phyloP scores from a whole-genome alignment of 2,113 vertebrate genomes.

The Fregetta grallaria region DNA sequence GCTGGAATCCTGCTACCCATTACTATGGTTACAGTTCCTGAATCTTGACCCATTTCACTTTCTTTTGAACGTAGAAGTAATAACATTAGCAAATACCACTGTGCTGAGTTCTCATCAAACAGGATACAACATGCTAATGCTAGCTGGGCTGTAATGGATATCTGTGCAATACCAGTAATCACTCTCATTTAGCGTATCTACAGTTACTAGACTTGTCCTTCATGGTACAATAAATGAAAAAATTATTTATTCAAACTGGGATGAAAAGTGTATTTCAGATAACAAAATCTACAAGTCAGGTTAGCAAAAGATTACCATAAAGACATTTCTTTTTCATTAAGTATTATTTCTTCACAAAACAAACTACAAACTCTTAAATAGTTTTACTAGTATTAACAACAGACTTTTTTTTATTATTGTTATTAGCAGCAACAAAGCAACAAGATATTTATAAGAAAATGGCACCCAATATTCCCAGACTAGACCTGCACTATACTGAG shows the following conservation, averaged over 20 bases:
- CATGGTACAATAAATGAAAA: neutral
- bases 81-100: conserved; percentile 3
- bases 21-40: neutral
- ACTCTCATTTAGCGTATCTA: neutral
- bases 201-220: neutral
- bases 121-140: neutral
- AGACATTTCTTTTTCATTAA: neutral
- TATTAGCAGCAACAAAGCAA: neutral
- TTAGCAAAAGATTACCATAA: neutral
- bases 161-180: neutral
- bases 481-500: neutral
- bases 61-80: neutral
- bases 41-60: conserved; percentile 12
- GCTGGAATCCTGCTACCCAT: neutral
- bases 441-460: neutral
- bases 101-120: neutral
- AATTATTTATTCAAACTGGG: neutral
- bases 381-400: neutral
- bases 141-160: neutral
- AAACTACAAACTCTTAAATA: neutral
- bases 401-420: neutral
- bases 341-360: neutral
- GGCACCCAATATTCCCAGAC: neutral
- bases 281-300: neutral
- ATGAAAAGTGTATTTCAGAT: neutral